Evolutionary conservation across 2,113 vertebrate species (phyloP).

Genomic region (Diphyllodes magnificus): DNA sequence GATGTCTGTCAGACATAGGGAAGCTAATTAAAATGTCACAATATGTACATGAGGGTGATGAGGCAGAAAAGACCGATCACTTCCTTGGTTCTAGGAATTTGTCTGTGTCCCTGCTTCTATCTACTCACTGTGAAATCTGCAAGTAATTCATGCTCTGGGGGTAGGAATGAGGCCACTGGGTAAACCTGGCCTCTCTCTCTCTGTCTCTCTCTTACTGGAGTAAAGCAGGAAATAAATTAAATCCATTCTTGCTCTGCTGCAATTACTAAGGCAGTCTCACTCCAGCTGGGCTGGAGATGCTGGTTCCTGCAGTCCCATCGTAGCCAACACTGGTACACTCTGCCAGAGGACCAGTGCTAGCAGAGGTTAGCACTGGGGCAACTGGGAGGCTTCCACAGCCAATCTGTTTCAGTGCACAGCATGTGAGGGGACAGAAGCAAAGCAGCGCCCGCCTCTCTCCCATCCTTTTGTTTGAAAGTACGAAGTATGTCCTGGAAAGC

Average conservation of each 20-base stretch:
- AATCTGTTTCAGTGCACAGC: background rate
- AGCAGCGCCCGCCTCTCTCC: background rate
- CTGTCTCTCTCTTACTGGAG: background rate
- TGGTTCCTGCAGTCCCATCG: background rate
- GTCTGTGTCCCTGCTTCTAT: background rate
- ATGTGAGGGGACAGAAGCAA: background rate
- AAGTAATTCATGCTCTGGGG: background rate
- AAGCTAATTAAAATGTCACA: constrained; percentile 50
- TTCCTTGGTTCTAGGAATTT: constrained; percentile 3
- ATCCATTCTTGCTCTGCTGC: background rate
- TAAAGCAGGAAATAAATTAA: constrained; percentile 16
- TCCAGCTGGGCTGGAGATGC: background rate
- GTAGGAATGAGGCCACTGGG: background rate
- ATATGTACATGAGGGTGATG: background rate
- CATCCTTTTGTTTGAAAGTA: background rate
- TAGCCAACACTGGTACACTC: fast-evolving
- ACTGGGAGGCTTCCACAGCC: background rate
- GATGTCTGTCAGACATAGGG: background rate
- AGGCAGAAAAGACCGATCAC: background rate
- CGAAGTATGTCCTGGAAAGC: background rate
- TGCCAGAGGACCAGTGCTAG: background rate
- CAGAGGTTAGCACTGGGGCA: background rate
- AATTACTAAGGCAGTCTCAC: background rate
- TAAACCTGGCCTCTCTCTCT: background rate
- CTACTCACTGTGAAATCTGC: background rate